Conservation (phyloP, 2,888 invertebrate species). For the Drosophila greeni region DNA sequence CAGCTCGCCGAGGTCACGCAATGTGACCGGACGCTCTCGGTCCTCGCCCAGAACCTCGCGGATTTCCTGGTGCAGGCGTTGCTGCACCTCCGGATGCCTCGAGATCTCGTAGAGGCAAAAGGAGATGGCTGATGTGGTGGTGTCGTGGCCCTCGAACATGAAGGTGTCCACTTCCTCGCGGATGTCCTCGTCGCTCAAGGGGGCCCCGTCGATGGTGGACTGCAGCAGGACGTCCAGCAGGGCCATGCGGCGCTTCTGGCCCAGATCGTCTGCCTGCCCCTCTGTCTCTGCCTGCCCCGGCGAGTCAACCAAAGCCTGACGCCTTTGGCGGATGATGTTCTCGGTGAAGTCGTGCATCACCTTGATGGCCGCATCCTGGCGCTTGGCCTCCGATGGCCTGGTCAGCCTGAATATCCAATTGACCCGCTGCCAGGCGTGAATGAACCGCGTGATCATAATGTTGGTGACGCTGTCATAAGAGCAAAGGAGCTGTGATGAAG, state of each 20-base stretch:
- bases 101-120: constrained; percentile 74
- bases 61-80: constrained; percentile 70
- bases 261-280: constrained; percentile 69
- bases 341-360: constrained; percentile 74
- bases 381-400: constrained; percentile 51
- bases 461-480: constrained; percentile 59
- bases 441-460: constrained; percentile 67
- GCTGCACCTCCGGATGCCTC: constrained; percentile 69
- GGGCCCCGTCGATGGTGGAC: constrained; percentile 80
- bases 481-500: neutral
- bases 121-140: constrained; percentile 74
- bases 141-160: constrained; percentile 80
- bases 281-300: neutral
- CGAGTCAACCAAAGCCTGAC: constrained; percentile 25
- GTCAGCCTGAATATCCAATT: constrained; percentile 67
- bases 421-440: constrained; percentile 68
- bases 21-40: constrained; percentile 38
- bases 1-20: constrained; percentile 69
- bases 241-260: constrained; percentile 82
- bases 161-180: constrained; percentile 86
- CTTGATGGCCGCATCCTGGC: constrained; percentile 59
- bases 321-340: constrained; percentile 38
- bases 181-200: constrained; percentile 81
- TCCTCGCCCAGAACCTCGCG: constrained; percentile 63
- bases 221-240: constrained; percentile 84